phyloP scores from a whole-genome alignment of 37 sponge, comb jelly and placozoan species.

The Beroe ovata region DNA sequence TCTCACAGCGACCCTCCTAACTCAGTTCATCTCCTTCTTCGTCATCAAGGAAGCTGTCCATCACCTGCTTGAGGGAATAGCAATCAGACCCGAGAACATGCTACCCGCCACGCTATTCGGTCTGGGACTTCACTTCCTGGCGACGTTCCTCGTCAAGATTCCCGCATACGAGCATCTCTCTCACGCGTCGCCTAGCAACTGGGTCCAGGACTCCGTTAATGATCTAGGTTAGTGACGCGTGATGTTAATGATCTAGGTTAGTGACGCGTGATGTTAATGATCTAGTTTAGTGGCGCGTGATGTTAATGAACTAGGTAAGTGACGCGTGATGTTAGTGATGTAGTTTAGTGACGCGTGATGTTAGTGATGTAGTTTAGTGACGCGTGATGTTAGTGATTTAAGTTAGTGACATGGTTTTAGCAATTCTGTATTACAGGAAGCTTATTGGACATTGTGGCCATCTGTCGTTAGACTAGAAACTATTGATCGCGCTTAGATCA shows the following conservation, averaged over 20 bases:
- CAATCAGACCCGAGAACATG: conserved; percentile 15
- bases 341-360: too few species aligned
- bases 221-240: conserved; percentile 27
- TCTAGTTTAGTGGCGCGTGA: not conserved
- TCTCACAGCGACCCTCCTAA: conserved; percentile 36
- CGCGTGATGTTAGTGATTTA: too few species aligned
- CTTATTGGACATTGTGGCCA: too few species aligned
- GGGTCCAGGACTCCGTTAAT: conserved; percentile 61
- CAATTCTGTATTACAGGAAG: too few species aligned
- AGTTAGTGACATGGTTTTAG: too few species aligned
- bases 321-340: not conserved
- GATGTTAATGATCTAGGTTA: conserved; percentile 54
- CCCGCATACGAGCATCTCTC: conserved; percentile 56
- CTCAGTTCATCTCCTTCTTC: conserved; percentile 64
- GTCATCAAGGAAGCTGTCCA: conserved; percentile 48
- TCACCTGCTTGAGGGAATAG: conserved; percentile 37
- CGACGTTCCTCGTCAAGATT: conserved; percentile 30
- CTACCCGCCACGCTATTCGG: conserved; percentile 37
- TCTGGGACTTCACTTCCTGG: conserved; percentile 17
- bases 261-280: conserved; percentile 20
- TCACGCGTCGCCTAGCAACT: conserved; percentile 54
- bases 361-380: too few species aligned
- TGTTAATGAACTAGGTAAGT: conserved; percentile 62
- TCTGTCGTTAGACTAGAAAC: too few species aligned
- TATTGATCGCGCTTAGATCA: too few species aligned